Evolutionary conservation across 1,140 invertebrate genomes (phyloP).

Genomic region (Heterodera schachtii): DNA sequence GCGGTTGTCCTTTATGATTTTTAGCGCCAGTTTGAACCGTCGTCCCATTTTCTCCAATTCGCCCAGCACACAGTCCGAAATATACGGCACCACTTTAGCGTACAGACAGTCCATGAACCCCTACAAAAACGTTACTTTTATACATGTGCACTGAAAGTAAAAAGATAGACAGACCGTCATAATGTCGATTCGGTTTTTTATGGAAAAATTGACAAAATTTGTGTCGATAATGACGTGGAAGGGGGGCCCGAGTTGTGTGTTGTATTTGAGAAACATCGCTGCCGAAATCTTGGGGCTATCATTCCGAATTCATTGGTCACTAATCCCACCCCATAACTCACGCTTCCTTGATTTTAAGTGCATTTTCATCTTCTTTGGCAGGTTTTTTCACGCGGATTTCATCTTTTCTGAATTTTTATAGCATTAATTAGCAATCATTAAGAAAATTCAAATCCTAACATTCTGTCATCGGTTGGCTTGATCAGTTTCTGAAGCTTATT

Average conservation of each 20-base stretch:
- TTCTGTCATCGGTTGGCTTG: conserved; percentile 60
- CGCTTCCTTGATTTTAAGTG: conserved; percentile 59
- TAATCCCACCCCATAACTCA: conserved; percentile 38
- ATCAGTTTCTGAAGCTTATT: conserved; percentile 57
- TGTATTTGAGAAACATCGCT: conserved; percentile 90
- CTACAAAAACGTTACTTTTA: conserved; percentile 67
- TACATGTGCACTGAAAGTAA: background rate
- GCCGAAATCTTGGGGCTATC: conserved; percentile 61
- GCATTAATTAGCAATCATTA: too few relatives aligned
- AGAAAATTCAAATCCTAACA: conserved; percentile 36
- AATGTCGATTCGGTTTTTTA: conserved; percentile 96
- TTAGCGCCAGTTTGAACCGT: conserved; percentile 91
- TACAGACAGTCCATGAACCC: conserved; percentile 99
- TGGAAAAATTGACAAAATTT: conserved; percentile 98
- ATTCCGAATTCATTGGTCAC: too few relatives aligned
- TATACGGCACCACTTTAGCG: conserved; percentile 92
- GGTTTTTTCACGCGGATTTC: conserved; percentile 57
- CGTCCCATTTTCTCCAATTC: conserved; percentile 95
- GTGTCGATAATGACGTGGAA: conserved; percentile 96
- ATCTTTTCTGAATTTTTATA: conserved; percentile 49
- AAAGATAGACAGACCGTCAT: conserved; percentile 67
- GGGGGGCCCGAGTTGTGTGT: conserved; percentile 95
- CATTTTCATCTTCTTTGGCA: conserved; percentile 63
- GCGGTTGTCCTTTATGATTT: conserved; percentile 90
- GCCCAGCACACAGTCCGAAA: conserved; percentile 97